Evolutionary conservation across 2,797 vertebrate genomes (phyloP).

Genomic region (Chrysocyon brachyurus): DNA sequence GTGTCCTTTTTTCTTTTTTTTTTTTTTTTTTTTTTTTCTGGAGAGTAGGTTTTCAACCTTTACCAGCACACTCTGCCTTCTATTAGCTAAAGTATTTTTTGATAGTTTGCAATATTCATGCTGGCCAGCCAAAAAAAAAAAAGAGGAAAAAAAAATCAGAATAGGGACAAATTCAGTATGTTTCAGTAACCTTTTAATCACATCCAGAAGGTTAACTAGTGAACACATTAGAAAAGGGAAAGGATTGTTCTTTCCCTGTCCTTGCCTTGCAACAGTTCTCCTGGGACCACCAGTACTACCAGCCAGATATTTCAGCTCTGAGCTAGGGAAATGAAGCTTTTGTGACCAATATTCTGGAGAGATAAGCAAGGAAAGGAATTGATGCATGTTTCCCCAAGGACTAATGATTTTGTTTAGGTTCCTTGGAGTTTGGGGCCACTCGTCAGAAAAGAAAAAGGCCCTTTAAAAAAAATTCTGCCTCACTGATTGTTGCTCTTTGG

Average conservation of each 20-base stretch:
- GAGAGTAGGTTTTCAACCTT: neutral
- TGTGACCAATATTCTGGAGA: neutral
- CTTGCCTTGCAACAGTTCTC: neutral
- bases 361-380: neutral
- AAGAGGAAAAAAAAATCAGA: neutral
- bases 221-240: neutral
- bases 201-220: neutral
- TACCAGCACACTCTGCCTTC: neutral
- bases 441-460: conserved; percentile 31
- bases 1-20: neutral
- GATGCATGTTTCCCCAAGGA: neutral
- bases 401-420: neutral
- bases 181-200: neutral
- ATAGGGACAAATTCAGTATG: neutral
- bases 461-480: neutral
- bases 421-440: neutral
- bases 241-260: neutral
- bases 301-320: neutral
- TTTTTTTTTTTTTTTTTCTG: neutral
- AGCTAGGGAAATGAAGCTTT: neutral
- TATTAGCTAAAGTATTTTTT: neutral
- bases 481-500: neutral
- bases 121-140: too few species aligned
- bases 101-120: neutral
- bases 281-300: neutral